phyloP scores from a whole-genome alignment of 2,797 vertebrate species.

The Fratercula arctica region DNA sequence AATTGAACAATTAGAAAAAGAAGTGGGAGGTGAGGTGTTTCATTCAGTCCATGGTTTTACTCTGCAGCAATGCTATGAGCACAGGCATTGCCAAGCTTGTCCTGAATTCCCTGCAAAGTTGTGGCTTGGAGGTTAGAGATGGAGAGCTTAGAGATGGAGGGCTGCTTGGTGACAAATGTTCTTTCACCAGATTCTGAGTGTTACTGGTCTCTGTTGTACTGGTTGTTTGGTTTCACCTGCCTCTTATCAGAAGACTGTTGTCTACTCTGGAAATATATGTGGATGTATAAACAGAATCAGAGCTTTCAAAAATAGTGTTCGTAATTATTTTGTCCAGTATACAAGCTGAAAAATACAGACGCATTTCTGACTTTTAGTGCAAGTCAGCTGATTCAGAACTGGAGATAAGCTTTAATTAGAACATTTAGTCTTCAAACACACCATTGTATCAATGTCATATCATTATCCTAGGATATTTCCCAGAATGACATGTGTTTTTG shows the following conservation, averaged over 20 bases:
- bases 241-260: not conserved
- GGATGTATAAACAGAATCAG: not conserved
- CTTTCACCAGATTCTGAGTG: not conserved
- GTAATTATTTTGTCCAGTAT: rapidly evolving
- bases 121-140: not conserved
- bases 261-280: not conserved
- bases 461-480: not conserved
- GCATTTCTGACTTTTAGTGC: not conserved
- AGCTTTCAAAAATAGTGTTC: not conserved
- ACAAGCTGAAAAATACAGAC: not conserved
- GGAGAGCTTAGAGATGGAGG: not conserved
- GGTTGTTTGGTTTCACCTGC: not conserved
- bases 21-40: not conserved
- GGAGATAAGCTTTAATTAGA: not conserved
- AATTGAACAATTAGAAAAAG: not conserved
- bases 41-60: not conserved
- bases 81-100: not conserved
- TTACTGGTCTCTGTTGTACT: not conserved
- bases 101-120: not conserved
- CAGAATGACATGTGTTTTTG: not conserved
- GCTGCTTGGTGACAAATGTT: not conserved
- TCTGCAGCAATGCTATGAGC: not conserved
- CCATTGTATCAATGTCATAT: not conserved
- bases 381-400: not conserved
- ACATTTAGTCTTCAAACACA: not conserved